Conservation (phyloP, 1,140 invertebrate species). For the Papilio aristodemus region DNA sequence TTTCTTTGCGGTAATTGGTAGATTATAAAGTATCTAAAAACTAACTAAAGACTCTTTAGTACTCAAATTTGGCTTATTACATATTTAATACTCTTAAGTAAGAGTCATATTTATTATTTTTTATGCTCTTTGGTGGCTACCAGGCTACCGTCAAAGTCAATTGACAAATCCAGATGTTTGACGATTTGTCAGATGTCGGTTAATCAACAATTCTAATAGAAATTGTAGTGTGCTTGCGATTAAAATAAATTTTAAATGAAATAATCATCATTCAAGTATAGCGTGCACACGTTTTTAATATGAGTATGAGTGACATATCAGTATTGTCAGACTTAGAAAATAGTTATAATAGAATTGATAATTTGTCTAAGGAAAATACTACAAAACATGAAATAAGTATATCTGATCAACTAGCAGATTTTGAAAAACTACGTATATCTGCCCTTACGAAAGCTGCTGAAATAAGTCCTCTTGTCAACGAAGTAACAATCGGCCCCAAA, state of each 20-base stretch:
- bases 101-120: too few species aligned
- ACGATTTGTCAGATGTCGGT: neutral
- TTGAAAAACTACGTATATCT: constrained; percentile 69
- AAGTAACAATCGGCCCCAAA: constrained; percentile 76
- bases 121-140: too few species aligned
- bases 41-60: too few species aligned
- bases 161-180: neutral
- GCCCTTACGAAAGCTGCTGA: constrained; percentile 75
- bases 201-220: neutral
- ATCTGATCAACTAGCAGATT: constrained; percentile 57
- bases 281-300: neutral
- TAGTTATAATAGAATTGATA: constrained; percentile 21
- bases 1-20: too few species aligned
- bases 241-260: constrained; percentile 3
- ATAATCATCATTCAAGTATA: neutral
- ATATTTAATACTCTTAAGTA: too few species aligned
- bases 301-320: constrained; percentile 18
- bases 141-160: too few species aligned
- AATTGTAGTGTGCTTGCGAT: neutral
- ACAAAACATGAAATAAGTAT: constrained; percentile 56
- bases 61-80: too few species aligned
- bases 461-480: constrained; percentile 72
- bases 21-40: too few species aligned
- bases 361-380: constrained; percentile 11
- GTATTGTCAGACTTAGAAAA: constrained; percentile 29